Evolutionary conservation across 1,140 invertebrate species (phyloP).

Genomic region (Battus philenor): DNA sequence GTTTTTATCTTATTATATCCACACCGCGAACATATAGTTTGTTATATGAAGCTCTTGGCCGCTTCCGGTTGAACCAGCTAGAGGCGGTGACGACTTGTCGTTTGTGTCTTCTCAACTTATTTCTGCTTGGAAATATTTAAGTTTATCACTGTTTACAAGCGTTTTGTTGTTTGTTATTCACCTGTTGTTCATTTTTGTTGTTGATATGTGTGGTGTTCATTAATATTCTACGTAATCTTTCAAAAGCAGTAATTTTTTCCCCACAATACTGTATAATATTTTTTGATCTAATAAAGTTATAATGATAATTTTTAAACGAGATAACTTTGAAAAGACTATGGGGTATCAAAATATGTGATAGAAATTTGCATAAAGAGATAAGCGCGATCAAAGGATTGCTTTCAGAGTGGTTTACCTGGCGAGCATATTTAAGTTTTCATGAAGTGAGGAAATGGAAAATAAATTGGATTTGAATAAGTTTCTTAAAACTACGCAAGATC

Average conservation of each 20-base stretch:
- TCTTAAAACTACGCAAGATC: conserved; percentile 61
- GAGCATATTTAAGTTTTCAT: conserved; percentile 74
- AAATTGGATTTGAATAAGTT: conserved; percentile 74
- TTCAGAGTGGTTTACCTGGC: conserved; percentile 69
- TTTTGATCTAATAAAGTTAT: not conserved
- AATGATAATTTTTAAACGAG: conserved; percentile 13
- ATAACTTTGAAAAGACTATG: conserved; percentile 10
- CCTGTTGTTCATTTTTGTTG: too few species aligned
- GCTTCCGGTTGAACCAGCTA: too few species aligned
- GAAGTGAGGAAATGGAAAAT: conserved; percentile 75
- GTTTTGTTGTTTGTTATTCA: too few species aligned
- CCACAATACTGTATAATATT: not conserved
- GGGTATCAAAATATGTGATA: conserved; percentile 64
- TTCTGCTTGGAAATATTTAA: too few species aligned
- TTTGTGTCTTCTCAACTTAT: too few species aligned
- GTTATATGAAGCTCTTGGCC: too few species aligned
- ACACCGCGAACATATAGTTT: too few species aligned
- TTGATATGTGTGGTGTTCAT: too few species aligned
- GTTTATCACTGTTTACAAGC: too few species aligned
- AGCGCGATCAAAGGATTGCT: conserved; percentile 71
- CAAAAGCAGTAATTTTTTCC: not conserved
- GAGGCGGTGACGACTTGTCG: too few species aligned
- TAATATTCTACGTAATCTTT: conserved; percentile 9
- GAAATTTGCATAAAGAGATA: conserved; percentile 70
- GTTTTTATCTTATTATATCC: too few species aligned